Conservation (phyloP, 2,888 invertebrate species). For the Apodemia duryi region DNA sequence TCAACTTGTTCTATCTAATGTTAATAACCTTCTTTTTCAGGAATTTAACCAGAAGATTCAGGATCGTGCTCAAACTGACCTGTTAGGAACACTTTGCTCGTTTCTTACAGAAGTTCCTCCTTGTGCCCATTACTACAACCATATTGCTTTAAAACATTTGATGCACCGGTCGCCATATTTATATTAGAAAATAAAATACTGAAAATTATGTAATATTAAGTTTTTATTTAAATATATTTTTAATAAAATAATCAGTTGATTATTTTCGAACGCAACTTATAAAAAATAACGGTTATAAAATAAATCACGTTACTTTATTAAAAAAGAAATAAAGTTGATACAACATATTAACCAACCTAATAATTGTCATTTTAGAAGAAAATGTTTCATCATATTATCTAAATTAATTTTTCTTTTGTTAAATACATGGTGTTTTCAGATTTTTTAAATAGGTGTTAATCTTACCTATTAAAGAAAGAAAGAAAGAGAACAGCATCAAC, state of each 20-base stretch:
- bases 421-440: no score
- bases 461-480: no score
- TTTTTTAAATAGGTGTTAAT: no score
- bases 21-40: constrained; percentile 40
- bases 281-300: no score
- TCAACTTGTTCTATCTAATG: neutral
- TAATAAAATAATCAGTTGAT: neutral
- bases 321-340: no score
- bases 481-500: no score
- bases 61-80: constrained; percentile 43
- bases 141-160: constrained; percentile 39
- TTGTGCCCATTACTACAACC: constrained; percentile 48
- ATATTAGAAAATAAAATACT: neutral
- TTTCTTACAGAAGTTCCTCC: constrained; percentile 37
- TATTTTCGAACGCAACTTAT: neutral
- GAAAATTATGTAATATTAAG: neutral
- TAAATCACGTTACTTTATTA: no score
- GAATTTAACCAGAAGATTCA: constrained; percentile 53
- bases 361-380: no score
- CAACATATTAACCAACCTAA: no score
- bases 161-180: constrained; percentile 27
- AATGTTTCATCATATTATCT: no score
- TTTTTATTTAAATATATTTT: neutral
- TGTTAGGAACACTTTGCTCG: constrained; percentile 50
- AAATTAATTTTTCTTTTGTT: no score